Percentiles rank a stretch among this genome's conserved stretches.
phyloP scores from a whole-genome alignment of 2,797 vertebrate species.

The Jordanella pulchra region DNA sequence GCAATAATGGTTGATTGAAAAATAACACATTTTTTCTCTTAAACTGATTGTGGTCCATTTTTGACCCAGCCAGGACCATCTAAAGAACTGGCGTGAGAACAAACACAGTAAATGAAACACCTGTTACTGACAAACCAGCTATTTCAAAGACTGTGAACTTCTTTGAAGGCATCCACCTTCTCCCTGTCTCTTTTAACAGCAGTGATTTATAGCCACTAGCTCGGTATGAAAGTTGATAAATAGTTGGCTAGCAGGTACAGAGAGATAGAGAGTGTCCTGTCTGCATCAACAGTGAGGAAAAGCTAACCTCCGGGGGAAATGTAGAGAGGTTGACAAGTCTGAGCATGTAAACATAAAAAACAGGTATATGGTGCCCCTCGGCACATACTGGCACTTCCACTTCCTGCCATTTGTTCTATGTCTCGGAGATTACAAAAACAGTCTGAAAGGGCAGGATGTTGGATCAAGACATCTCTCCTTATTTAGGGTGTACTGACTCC shows the following conservation, averaged over 20 bases:
- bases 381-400: conserved; percentile 58
- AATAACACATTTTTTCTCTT: neutral
- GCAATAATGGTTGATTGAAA: neutral
- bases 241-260: conserved; percentile 41
- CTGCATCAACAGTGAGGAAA: conserved; percentile 53
- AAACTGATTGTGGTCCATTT: neutral
- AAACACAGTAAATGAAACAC: conserved; percentile 61
- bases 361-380: conserved; percentile 71
- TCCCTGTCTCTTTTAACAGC: conserved; percentile 37
- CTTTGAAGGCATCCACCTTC: conserved; percentile 56
- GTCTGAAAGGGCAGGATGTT: conserved; percentile 72
- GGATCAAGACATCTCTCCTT: conserved; percentile 55
- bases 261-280: conserved; percentile 44
- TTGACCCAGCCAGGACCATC: neutral
- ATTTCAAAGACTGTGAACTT: conserved; percentile 65
- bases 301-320: conserved; percentile 54
- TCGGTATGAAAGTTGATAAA: conserved; percentile 74
- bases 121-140: conserved; percentile 53
- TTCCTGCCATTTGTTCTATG: conserved; percentile 76
- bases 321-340: conserved; percentile 51
- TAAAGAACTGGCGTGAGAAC: conserved; percentile 46
- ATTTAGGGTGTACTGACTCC: conserved; percentile 59
- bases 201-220: conserved; percentile 72
- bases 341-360: conserved; percentile 70
- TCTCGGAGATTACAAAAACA: conserved; percentile 37